A percentile compares a stretch with the other conserved stretches of the same genome.
Evolutionary conservation across 2,113 vertebrate genomes (phyloP).

Genomic region (Ameiurus melas): DNA sequence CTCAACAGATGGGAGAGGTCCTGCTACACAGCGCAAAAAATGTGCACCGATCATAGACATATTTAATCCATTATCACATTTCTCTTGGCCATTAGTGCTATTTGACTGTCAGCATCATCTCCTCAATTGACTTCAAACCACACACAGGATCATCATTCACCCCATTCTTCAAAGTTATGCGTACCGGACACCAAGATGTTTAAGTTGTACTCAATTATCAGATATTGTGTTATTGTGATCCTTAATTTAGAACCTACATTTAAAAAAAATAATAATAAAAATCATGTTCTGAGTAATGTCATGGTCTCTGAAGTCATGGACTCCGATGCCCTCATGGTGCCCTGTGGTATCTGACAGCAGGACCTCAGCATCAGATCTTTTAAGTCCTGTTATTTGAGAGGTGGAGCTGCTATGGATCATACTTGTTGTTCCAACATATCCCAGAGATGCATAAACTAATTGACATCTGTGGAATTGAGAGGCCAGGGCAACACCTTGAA

Average conservation of each 20-base stretch:
- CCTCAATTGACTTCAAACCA: conserved; percentile 7
- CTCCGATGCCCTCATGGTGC: too few species aligned
- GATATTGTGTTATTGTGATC: not conserved
- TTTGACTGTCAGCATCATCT: conserved; percentile 30
- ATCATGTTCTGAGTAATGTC: not conserved
- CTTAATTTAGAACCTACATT: not conserved
- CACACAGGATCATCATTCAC: not conserved
- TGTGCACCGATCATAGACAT: conserved; percentile 16
- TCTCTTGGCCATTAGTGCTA: conserved; percentile 22
- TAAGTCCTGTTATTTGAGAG: not conserved
- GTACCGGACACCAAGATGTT: conserved; percentile 5
- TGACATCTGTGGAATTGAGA: not conserved
- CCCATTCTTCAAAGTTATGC: not conserved
- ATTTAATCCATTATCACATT: conserved; percentile 33
- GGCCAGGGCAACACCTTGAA: not conserved
- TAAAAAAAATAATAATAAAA: not conserved
- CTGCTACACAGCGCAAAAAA: conserved; percentile 27
- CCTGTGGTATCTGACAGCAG: not conserved
- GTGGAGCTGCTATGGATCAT: not conserved
- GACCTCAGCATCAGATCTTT: not conserved
- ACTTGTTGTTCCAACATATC: not conserved
- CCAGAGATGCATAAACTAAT: not conserved
- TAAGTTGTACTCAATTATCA: not conserved
- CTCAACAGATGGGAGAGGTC: conserved; percentile 35
- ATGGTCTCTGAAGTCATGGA: not conserved